Evolutionary conservation across 2,888 invertebrate species (phyloP).

Genomic region (Agrotis clavis): DNA sequence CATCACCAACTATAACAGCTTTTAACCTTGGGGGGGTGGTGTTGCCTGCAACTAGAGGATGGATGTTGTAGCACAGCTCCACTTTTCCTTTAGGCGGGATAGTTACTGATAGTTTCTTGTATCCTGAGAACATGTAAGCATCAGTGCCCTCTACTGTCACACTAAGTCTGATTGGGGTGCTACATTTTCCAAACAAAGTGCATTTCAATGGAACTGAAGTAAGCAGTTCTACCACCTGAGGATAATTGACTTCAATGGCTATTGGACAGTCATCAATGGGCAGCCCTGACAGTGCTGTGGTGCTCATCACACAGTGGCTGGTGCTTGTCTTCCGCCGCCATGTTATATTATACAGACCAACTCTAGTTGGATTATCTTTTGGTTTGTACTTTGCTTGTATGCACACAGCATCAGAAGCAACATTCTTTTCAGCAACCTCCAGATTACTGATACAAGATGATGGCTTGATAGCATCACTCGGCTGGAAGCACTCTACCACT

Average conservation of each 20-base stretch:
- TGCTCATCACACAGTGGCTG: constrained; percentile 87
- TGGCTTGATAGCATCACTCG: constrained; percentile 79
- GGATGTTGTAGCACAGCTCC: constrained; percentile 94
- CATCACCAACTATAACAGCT: constrained; percentile 87
- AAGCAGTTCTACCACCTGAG: constrained; percentile 94
- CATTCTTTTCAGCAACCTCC: constrained; percentile 83
- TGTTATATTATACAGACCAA: constrained; percentile 87
- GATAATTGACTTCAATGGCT: constrained; percentile 92
- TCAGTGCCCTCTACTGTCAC: constrained; percentile 96
- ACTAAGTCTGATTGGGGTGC: constrained; percentile 93
- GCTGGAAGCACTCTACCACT: constrained; percentile 88
- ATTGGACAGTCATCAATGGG: constrained; percentile 92
- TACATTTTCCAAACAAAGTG: constrained; percentile 93
- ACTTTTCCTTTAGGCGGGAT: constrained; percentile 92
- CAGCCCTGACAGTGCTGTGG: constrained; percentile 90
- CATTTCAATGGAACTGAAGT: constrained; percentile 94
- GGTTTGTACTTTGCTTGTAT: constrained; percentile 85
- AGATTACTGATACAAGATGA: constrained; percentile 82
- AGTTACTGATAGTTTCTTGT: constrained; percentile 94
- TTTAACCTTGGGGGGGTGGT: constrained; percentile 93
- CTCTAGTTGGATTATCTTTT: constrained; percentile 83
- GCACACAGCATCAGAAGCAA: constrained; percentile 87
- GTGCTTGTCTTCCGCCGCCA: constrained; percentile 81
- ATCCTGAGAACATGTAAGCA: constrained; percentile 98
- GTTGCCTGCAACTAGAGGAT: constrained; percentile 94